Percentiles rank a stretch among this genome's conserved stretches.
Evolutionary conservation across 53 echinoderm and acorn worm species (phyloP).

Genomic region (Crossaster papposus): DNA sequence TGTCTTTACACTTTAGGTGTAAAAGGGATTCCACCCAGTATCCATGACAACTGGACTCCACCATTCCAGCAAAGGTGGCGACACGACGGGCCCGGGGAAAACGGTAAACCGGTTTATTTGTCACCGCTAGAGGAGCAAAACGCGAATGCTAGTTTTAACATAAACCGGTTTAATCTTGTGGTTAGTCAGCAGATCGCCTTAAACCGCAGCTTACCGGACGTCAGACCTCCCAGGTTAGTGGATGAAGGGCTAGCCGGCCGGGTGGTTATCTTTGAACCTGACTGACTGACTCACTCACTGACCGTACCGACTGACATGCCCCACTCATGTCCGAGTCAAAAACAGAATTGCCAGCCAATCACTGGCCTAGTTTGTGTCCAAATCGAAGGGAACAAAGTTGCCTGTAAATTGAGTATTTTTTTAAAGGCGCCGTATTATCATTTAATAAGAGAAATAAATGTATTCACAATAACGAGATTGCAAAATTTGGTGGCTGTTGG

Average conservation of each 20-base stretch:
- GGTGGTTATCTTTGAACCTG: not conserved
- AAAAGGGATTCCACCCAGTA: not conserved
- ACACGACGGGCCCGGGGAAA: conserved; percentile 67
- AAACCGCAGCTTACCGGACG: conserved; percentile 81
- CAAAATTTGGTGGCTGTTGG: too few species aligned
- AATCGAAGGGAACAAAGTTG: too few species aligned
- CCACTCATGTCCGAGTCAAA: too few species aligned
- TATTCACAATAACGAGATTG: too few species aligned
- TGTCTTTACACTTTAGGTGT: not conserved
- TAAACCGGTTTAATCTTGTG: conserved; percentile 74
- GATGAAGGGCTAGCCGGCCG: not conserved
- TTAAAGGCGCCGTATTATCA: too few species aligned
- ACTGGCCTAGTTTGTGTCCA: too few species aligned
- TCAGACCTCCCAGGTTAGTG: conserved; percentile 77
- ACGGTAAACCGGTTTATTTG: conserved; percentile 63
- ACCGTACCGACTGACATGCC: not conserved
- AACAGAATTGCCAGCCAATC: not conserved
- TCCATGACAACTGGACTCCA: not conserved
- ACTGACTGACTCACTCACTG: not conserved
- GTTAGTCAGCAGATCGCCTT: conserved; percentile 83
- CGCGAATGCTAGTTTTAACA: conserved; percentile 59
- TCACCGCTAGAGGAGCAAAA: conserved; percentile 39
- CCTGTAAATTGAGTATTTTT: too few species aligned
- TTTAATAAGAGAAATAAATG: too few species aligned
- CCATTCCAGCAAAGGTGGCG: conserved; percentile 44